Evolutionary conservation across 2,888 invertebrate genomes (phyloP).

Genomic region (Gryllus longicercus): DNA sequence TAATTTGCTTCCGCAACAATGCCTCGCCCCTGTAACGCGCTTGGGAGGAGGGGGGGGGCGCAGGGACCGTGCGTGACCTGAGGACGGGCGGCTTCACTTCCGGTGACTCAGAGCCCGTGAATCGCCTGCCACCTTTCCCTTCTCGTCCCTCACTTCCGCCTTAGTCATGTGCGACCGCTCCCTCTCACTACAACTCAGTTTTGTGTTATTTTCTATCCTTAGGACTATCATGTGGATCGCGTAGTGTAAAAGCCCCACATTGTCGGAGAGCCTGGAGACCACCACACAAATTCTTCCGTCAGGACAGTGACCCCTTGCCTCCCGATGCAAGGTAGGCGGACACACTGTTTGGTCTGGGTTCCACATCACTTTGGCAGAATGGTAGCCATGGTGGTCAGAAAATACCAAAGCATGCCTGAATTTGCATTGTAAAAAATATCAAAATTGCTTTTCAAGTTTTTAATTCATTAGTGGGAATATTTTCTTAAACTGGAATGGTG

Average conservation of each 20-base stretch:
- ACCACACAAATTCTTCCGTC: neutral
- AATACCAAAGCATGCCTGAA: neutral
- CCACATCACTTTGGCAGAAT: neutral
- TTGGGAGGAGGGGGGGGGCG: no score
- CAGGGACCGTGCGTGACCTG: neutral
- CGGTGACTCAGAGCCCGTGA: neutral
- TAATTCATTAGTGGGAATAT: neutral
- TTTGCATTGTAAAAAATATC: neutral
- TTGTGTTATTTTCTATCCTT: slow-evolving; percentile 17
- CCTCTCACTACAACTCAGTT: neutral
- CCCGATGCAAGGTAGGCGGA: neutral
- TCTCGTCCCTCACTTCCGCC: neutral
- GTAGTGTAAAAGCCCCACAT: neutral
- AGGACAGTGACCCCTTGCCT: neutral
- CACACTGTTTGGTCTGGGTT: neutral
- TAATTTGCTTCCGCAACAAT: no score
- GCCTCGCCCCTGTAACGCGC: no score
- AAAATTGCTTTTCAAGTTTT: neutral
- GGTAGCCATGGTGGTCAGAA: neutral
- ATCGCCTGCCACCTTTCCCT: neutral
- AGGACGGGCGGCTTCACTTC: neutral
- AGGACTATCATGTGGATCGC: slow-evolving; percentile 10
- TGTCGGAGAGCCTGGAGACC: neutral
- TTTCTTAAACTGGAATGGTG: neutral
- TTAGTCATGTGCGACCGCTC: neutral